These are phyloP conservation scores for Geopemphigus sp. DNA, from an alignment of 1,140 invertebrate genomes.

Conservation along the genomic window DNA sequence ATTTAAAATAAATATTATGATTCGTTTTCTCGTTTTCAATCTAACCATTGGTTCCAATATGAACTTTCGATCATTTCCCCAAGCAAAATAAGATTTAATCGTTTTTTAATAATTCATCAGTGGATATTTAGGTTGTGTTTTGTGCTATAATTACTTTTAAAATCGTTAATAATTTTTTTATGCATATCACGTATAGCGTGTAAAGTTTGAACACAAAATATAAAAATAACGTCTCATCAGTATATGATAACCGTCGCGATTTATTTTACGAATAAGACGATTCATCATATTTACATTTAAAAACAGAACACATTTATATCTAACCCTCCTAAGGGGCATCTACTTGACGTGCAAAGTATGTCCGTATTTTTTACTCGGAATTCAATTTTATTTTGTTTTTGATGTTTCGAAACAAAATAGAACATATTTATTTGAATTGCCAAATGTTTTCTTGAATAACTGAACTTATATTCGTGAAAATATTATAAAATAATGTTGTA, in stretches of 20 bases:
- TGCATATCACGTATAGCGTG: neutral
- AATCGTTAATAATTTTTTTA: constrained; percentile 19
- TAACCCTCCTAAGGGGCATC: too few species aligned
- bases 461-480: too few species aligned
- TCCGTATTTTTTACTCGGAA: too few species aligned
- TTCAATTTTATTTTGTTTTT: too few species aligned
- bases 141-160: neutral
- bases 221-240: neutral
- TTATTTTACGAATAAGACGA: neutral
- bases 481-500: too few species aligned
- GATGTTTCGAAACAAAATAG: too few species aligned
- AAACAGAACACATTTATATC: neutral
- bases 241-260: neutral
- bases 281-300: neutral
- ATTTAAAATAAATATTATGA: neutral
- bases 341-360: too few species aligned
- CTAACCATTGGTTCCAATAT: neutral
- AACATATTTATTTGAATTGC: too few species aligned
- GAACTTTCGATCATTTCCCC: neutral
- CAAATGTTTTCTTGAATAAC: too few species aligned
- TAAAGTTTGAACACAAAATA: constrained; percentile 33
- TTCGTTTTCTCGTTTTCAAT: neutral
- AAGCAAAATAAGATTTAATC: neutral
- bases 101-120: neutral
- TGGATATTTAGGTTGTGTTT: neutral